A percentile compares a stretch with the other conserved stretches of the same genome.
Evolutionary conservation across 2,797 vertebrate genomes (phyloP).

Genomic region (Rachycentron canadum): DNA sequence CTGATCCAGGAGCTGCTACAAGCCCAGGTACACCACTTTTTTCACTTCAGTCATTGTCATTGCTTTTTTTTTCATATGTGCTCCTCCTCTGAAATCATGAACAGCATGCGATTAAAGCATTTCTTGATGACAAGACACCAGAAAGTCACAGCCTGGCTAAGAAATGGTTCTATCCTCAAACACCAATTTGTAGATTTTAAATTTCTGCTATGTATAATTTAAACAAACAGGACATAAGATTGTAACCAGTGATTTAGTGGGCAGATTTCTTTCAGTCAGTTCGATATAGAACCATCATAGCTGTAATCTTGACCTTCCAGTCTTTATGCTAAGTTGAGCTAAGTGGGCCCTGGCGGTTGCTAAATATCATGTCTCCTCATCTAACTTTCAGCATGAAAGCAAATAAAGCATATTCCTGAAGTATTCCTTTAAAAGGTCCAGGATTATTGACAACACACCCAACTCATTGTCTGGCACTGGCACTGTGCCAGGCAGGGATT

Average conservation of each 20-base stretch:
- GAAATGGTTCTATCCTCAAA: too few species aligned
- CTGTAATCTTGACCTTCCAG: neutral
- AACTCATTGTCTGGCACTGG: conserved; percentile 12
- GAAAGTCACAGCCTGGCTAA: too few species aligned
- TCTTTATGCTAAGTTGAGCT: neutral
- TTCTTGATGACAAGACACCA: too few species aligned
- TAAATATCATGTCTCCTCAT: neutral
- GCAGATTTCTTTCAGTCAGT: too few species aligned
- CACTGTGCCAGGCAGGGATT: conserved; percentile 48
- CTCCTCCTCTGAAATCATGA: too few species aligned
- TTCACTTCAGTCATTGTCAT: conserved; percentile 6
- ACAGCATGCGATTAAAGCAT: too few species aligned
- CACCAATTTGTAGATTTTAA: neutral
- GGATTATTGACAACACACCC: neutral
- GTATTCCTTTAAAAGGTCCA: neutral
- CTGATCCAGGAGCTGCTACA: neutral
- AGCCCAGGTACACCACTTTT: neutral
- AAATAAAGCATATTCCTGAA: neutral
- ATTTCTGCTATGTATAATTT: neutral
- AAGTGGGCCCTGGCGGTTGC: neutral
- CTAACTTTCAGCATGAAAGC: neutral
- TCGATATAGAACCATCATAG: neutral
- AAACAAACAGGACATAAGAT: neutral
- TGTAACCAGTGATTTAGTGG: neutral
- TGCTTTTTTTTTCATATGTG: too few species aligned